Evolutionary conservation across 2,888 invertebrate species (phyloP).

Genomic region (Thera obeliscata): DNA sequence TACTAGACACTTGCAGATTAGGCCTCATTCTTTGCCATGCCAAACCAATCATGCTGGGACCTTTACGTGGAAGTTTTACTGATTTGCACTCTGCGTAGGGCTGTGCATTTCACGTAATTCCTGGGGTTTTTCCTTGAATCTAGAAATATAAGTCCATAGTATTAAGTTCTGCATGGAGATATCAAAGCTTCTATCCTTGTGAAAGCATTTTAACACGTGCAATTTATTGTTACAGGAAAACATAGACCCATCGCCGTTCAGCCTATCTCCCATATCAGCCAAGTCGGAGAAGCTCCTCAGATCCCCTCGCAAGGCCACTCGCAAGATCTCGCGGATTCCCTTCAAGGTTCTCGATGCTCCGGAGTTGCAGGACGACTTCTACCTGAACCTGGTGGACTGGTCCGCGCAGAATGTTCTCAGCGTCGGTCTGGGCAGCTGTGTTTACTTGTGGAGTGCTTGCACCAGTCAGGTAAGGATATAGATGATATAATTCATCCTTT

Average conservation of each 20-base stretch:
- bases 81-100: too few relatives aligned
- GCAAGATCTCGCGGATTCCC: conserved; percentile 99
- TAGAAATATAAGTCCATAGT: too few relatives aligned
- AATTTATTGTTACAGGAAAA: conserved; percentile 86
- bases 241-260: conserved; percentile 94
- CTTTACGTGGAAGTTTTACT: too few relatives aligned
- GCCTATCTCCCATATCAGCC: conserved; percentile 96
- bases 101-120: too few relatives aligned
- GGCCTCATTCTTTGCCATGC: too few relatives aligned
- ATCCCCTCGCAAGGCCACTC: conserved; percentile 98
- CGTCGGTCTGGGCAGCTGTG: conserved; percentile 98
- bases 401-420: conserved; percentile 99
- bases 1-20: too few relatives aligned
- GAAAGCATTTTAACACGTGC: neutral
- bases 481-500: too few relatives aligned
- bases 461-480: conserved; percentile 90
- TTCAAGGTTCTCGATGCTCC: conserved; percentile 99
- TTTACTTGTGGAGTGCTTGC: conserved; percentile 99
- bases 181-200: too few relatives aligned
- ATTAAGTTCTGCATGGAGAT: too few relatives aligned
- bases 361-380: conserved; percentile 99
- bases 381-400: conserved; percentile 99
- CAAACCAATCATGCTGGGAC: too few relatives aligned
- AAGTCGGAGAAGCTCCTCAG: conserved; percentile 97
- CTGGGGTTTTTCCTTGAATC: too few relatives aligned